phyloP scores from a whole-genome alignment of 2,797 vertebrate species.

The Peromyscus attwateri region DNA sequence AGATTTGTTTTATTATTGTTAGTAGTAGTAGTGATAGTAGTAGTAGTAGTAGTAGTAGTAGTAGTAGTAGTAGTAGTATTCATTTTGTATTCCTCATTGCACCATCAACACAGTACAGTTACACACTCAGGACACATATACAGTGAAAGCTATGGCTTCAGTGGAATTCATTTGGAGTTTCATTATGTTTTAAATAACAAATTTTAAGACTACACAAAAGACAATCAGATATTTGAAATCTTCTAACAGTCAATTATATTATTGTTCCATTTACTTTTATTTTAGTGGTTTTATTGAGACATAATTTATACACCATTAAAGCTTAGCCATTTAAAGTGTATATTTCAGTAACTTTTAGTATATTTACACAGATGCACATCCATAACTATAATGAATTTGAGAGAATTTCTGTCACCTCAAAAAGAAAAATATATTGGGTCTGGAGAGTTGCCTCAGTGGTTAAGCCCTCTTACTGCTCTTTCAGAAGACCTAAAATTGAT shows the following conservation, averaged over 20 bases:
- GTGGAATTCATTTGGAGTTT: not conserved
- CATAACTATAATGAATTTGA: conserved; percentile 20
- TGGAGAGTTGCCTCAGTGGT: not conserved
- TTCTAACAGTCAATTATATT: not conserved
- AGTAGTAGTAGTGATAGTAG: too few species aligned
- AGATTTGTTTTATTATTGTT: not conserved
- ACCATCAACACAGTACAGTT: not conserved
- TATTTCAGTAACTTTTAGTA: conserved; percentile 55
- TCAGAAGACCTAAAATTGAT: not conserved
- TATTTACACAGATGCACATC: conserved; percentile 49
- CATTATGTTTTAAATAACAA: conserved; percentile 23
- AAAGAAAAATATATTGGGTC: conserved; percentile 33
- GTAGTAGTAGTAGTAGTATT: not conserved
- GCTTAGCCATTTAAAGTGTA: conserved; percentile 26
- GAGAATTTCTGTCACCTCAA: conserved; percentile 10
- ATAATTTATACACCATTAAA: conserved; percentile 41
- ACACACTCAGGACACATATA: not conserved
- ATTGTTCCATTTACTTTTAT: conserved; percentile 48
- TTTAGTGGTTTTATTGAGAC: conserved; percentile 29
- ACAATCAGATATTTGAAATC: not conserved
- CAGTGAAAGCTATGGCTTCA: not conserved
- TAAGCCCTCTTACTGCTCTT: not conserved
- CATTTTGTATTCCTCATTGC: not conserved
- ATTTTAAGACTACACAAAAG: conserved; percentile 33
- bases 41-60: not conserved